These are phyloP conservation scores for Phortica okadai DNA, from an alignment of 2,888 invertebrate genomes.

Conservation along the genomic window DNA sequence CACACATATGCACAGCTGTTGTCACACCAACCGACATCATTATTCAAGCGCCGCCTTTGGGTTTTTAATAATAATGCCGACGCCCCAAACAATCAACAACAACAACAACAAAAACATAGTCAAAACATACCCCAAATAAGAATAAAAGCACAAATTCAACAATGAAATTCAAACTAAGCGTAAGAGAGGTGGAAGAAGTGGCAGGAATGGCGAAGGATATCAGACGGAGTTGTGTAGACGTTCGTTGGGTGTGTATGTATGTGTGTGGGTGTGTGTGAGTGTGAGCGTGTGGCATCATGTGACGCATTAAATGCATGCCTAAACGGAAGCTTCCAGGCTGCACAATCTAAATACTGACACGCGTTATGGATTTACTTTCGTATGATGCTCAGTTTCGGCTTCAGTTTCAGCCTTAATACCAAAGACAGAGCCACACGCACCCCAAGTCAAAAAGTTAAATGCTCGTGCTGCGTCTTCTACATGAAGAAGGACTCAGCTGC, in stretches of 20 bases:
- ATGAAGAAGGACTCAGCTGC: background rate
- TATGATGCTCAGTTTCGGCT: conserved; percentile 42
- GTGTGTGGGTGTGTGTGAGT: conserved; percentile 38
- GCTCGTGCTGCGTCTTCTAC: background rate
- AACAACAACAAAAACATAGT: background rate
- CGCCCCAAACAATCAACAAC: background rate
- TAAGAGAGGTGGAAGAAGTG: background rate
- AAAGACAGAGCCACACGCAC: background rate
- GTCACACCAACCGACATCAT: conserved; percentile 11
- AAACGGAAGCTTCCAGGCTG: conserved; percentile 59
- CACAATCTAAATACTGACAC: conserved; percentile 69
- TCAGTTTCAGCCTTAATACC: conserved; percentile 43
- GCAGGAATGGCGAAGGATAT: background rate
- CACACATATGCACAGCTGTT: conserved; percentile 19
- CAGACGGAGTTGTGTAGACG: background rate
- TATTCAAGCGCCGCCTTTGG: conserved; percentile 17
- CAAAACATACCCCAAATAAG: conserved; percentile 1
- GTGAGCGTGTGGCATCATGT: conserved; percentile 25
- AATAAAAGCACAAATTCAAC: background rate
- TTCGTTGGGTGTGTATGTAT: background rate
- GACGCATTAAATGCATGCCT: conserved; percentile 35
- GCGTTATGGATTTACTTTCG: conserved; percentile 58
- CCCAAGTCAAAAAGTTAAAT: conserved; percentile 19
- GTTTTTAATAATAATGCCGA: conserved; percentile 14
- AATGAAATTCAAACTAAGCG: background rate